Conservation (phyloP, 2,797 vertebrate genomes). For the Semotilus atromaculatus region DNA sequence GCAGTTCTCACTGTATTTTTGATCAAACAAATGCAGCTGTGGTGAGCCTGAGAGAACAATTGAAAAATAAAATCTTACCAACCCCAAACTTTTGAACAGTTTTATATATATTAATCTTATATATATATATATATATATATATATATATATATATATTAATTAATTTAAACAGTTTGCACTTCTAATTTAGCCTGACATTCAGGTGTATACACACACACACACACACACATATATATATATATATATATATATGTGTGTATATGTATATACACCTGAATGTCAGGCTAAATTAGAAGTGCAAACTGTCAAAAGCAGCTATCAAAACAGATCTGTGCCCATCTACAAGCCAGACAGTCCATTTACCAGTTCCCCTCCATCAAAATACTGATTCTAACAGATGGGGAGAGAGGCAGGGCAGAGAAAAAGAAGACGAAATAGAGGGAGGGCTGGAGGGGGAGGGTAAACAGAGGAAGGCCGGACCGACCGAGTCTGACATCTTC, state of each 20-base stretch:
- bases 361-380: conserved; percentile 21
- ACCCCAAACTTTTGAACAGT: not conserved
- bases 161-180: too few species aligned
- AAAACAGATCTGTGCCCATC: conserved; percentile 6
- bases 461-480: conserved; percentile 66
- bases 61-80: not conserved
- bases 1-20: not conserved
- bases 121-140: too few species aligned
- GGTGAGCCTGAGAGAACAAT: not conserved
- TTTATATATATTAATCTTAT: not conserved
- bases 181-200: too few species aligned
- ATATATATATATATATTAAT: too few species aligned
- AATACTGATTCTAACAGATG: conserved; percentile 35
- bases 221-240: too few species aligned
- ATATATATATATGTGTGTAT: too few species aligned
- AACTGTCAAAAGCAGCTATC: not conserved
- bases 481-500: conserved; percentile 73
- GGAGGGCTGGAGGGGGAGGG: conserved; percentile 67
- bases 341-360: conserved; percentile 6
- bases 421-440: conserved; percentile 29
- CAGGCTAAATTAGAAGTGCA: not conserved
- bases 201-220: too few species aligned
- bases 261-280: too few species aligned
- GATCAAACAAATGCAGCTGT: not conserved
- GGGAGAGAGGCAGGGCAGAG: conserved; percentile 33